Evolutionary conservation across 2,888 invertebrate genomes (phyloP).

Genomic region (Didymodactylos carnosus): DNA sequence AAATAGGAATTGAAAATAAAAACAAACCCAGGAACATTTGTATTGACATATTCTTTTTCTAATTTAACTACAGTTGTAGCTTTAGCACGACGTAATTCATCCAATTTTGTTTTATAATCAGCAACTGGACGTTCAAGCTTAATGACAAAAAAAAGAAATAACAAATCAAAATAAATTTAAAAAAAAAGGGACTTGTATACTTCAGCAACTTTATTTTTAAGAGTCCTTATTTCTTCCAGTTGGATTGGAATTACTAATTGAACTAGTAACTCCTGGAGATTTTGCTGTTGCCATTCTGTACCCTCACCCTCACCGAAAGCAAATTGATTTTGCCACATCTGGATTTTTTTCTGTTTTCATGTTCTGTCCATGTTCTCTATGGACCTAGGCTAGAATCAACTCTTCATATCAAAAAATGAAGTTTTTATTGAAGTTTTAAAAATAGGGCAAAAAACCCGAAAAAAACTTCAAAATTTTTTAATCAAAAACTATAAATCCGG

Average conservation of each 20-base stretch:
- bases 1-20: too few relatives aligned
- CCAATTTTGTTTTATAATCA: constrained; percentile 5
- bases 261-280: neutral
- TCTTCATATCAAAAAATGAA: too few relatives aligned
- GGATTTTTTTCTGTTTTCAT: too few relatives aligned
- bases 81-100: constrained; percentile 11
- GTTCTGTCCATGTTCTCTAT: too few relatives aligned
- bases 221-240: neutral
- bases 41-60: constrained; percentile 12
- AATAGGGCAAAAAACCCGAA: too few relatives aligned
- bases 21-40: neutral
- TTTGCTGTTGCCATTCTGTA: neutral
- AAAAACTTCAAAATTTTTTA: too few relatives aligned
- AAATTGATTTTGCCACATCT: too few relatives aligned
- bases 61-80: constrained; percentile 3
- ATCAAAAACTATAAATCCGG: too few relatives aligned
- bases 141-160: neutral
- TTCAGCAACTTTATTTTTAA: neutral
- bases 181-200: neutral
- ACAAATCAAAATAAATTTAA: neutral
- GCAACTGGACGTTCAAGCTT: constrained; percentile 8
- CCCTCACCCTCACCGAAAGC: too few relatives aligned
- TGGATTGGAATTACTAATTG: neutral
- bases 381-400: too few relatives aligned
- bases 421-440: too few relatives aligned